Conservation (phyloP, 1,140 invertebrate genomes). For the Drosophila lacteicornis region DNA sequence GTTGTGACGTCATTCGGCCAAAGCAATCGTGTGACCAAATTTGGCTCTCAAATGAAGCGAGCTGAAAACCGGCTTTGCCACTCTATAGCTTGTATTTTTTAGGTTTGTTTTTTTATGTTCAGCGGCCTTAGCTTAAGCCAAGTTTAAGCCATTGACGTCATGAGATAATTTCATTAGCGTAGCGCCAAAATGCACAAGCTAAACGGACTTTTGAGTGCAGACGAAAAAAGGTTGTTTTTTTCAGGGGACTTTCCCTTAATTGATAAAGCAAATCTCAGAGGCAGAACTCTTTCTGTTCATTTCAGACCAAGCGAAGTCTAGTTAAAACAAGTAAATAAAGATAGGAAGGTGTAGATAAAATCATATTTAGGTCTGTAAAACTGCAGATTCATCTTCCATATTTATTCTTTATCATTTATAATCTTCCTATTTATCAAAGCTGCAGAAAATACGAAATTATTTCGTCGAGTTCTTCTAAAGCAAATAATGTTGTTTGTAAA, state of each 20-base stretch:
- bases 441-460: neutral
- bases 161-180: slow-evolving; percentile 58
- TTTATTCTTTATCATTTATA: too few species aligned
- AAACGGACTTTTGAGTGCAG: slow-evolving; percentile 20
- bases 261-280: slow-evolving; percentile 13
- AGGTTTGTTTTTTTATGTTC: neutral
- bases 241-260: slow-evolving; percentile 27
- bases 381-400: slow-evolving; percentile 1
- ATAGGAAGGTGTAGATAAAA: neutral
- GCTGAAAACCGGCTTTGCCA: slow-evolving; percentile 61
- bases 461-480: neutral
- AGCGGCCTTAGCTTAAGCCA: slow-evolving; percentile 33
- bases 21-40: slow-evolving; percentile 62
- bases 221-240: slow-evolving; percentile 5
- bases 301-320: neutral
- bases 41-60: slow-evolving; percentile 54
- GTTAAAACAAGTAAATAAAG: neutral
- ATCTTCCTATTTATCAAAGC: neutral
- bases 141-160: slow-evolving; percentile 66
- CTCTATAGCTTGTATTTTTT: slow-evolving; percentile 10
- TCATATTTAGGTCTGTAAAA: neutral
- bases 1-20: slow-evolving; percentile 61
- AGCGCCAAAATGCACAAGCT: slow-evolving; percentile 51
- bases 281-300: neutral
- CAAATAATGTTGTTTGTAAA: neutral